These are phyloP conservation scores for Esox niger DNA, from an alignment of 2,113 vertebrate species.

Conservation along the genomic window DNA sequence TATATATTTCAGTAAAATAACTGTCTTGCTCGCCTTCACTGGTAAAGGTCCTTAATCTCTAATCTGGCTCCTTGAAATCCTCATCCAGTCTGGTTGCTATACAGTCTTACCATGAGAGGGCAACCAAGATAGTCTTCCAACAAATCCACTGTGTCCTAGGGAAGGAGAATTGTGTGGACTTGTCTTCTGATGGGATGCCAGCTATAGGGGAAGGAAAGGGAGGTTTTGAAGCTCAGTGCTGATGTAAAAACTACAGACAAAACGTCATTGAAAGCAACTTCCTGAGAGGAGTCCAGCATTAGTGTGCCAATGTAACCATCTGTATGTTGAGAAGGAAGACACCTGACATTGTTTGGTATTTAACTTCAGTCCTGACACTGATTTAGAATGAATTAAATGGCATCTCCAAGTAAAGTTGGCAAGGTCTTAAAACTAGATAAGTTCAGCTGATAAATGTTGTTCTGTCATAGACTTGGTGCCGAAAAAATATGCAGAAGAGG, in stretches of 20 bases:
- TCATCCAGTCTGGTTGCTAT: conserved; percentile 26
- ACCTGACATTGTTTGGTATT: conserved; percentile 2
- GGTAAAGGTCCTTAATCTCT: not conserved
- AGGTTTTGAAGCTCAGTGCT: conserved; percentile 38
- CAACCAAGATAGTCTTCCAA: too few species aligned
- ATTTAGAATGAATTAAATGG: not conserved
- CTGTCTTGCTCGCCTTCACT: not conserved
- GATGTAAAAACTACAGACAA: conserved; percentile 17
- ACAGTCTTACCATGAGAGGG: conserved; percentile 41
- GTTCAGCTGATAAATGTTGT: too few species aligned
- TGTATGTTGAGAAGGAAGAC: not conserved
- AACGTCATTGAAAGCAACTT: conserved; percentile 25
- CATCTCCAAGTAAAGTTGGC: conserved; percentile 20
- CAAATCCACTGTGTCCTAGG: too few species aligned
- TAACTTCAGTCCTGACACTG: not conserved
- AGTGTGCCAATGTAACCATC: not conserved
- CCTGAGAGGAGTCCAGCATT: not conserved
- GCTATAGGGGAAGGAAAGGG: conserved; percentile 50
- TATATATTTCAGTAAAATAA: too few species aligned
- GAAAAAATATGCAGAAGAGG: too few species aligned
- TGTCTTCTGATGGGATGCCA: conserved; percentile 44
- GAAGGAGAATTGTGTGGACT: conserved; percentile 22
- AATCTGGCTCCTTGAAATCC: not conserved
- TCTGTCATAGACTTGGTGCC: too few species aligned
- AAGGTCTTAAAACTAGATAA: conserved; percentile 33